Conservation (phyloP, 2,113 vertebrate species). For the Sorex araneus region DNA sequence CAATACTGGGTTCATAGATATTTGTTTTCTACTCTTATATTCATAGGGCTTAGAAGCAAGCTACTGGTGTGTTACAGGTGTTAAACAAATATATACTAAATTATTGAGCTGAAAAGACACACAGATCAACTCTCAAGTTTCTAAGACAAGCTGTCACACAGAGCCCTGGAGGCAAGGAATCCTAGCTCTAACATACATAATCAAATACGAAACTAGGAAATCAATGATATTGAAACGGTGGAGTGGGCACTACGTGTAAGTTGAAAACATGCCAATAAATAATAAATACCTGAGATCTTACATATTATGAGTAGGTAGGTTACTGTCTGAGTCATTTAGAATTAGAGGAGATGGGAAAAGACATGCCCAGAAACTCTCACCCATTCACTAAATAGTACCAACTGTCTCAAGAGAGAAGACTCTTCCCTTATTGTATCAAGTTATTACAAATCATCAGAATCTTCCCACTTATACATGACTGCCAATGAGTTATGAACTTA, state of each 20-base stretch:
- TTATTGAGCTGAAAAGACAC: not conserved
- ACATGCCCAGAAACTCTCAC: not conserved
- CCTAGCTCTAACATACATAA: not conserved
- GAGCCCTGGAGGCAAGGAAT: slow-evolving; percentile 1
- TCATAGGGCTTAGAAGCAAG: not conserved
- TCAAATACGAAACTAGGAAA: not conserved
- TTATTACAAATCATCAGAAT: not conserved
- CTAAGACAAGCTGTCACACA: not conserved
- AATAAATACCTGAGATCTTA: not conserved
- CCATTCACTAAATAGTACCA: not conserved
- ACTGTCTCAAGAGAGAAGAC: not conserved
- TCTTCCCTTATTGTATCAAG: not conserved
- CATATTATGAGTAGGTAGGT: not conserved
- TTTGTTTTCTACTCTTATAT: not conserved
- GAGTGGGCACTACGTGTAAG: not conserved
- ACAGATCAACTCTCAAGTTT: not conserved
- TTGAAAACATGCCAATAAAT: not conserved
- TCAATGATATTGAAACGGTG: not conserved
- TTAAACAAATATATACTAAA: slow-evolving; percentile 15
- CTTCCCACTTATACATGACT: not conserved
- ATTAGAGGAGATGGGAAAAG: not conserved
- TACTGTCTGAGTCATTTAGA: not conserved
- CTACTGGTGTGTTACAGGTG: not conserved
- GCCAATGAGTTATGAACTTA: not conserved
- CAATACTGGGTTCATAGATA: not conserved